A percentile compares a stretch with the other conserved stretches of the same genome.
phyloP scores from a whole-genome alignment of 2,113 vertebrate genomes.

The Thymallus thymallus region DNA sequence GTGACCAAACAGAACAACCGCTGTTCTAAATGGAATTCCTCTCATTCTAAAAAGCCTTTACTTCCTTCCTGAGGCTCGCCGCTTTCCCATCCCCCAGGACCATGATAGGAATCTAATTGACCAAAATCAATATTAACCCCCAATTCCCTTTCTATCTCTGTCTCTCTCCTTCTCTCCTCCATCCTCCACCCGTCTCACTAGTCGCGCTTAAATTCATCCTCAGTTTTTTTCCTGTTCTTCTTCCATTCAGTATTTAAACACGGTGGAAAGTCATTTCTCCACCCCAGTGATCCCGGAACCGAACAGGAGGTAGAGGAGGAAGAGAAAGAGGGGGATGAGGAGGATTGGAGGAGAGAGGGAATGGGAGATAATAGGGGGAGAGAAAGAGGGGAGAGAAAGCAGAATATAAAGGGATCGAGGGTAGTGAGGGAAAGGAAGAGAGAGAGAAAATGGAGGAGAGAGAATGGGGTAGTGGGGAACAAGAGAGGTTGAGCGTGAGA shows the following conservation, averaged over 20 bases:
- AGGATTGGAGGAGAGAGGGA: neutral
- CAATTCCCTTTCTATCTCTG: conserved; percentile 32
- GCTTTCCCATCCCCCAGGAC: conserved; percentile 58
- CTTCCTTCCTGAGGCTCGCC: conserved; percentile 48
- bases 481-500: neutral
- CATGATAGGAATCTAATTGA: conserved; percentile 76
- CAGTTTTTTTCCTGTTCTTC: conserved; percentile 13
- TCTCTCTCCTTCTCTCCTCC: conserved; percentile 9
- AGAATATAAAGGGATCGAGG: too few species aligned
- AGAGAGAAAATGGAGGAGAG: too few species aligned
- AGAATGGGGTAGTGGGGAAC: too few species aligned
- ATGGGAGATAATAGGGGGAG: neutral
- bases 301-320: conserved; percentile 14
- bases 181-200: neutral
- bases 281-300: conserved; percentile 28
- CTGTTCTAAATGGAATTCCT: conserved; percentile 54
- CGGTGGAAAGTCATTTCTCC: conserved; percentile 54
- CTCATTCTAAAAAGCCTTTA: conserved; percentile 43
- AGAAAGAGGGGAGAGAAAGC: too few species aligned
- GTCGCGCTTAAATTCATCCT: conserved; percentile 30
- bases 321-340: conserved; percentile 10
- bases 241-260: conserved; percentile 54
- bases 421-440: too few species aligned
- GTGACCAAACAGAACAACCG: conserved; percentile 47
- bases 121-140: conserved; percentile 74